A percentile compares a stretch with the other conserved stretches of the same genome.
These are phyloP conservation scores for Incurvaria masculella DNA, from an alignment of 2,888 invertebrate genomes.

Conservation along the genomic window DNA sequence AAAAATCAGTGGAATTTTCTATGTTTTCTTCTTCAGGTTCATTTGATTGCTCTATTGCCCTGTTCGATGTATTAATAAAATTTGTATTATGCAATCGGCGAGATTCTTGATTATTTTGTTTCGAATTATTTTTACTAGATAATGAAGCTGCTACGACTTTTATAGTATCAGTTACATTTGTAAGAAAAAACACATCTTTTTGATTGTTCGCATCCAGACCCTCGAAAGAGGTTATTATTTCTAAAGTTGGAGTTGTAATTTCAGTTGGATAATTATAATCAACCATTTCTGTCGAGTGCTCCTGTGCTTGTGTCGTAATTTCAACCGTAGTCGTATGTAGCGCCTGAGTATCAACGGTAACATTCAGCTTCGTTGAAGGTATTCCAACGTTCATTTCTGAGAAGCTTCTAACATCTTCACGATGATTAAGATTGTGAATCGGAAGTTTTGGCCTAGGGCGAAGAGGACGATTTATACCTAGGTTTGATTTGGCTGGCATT, in stretches of 20 bases:
- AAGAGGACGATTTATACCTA: constrained; percentile 69
- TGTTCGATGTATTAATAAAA: constrained; percentile 42
- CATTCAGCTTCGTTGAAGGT: too few species aligned
- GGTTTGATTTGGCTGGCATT: constrained; percentile 75
- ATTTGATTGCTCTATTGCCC: constrained; percentile 25
- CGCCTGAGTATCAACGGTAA: too few species aligned
- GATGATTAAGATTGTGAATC: constrained; percentile 25
- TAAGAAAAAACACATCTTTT: constrained; percentile 18
- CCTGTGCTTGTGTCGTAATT: constrained; percentile 14
- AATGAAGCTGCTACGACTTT: constrained; percentile 20
- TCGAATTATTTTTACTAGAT: constrained; percentile 11
- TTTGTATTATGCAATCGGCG: too few species aligned
- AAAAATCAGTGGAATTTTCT: too few species aligned
- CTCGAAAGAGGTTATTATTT: constrained; percentile 12
- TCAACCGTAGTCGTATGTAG: not conserved
- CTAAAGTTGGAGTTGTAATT: not conserved
- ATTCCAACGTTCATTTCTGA: too few species aligned
- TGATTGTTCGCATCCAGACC: constrained; percentile 13
- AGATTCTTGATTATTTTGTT: too few species aligned
- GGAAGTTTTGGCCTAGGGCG: constrained; percentile 58
- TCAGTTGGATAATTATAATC: constrained; percentile 11
- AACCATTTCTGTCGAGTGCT: constrained; percentile 13
- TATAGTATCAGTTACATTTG: constrained; percentile 24
- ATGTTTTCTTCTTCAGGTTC: constrained; percentile 7
- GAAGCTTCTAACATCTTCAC: constrained; percentile 25